Evolutionary conservation across 2,888 invertebrate genomes (phyloP).

Genomic region (Drosophila rellima): DNA sequence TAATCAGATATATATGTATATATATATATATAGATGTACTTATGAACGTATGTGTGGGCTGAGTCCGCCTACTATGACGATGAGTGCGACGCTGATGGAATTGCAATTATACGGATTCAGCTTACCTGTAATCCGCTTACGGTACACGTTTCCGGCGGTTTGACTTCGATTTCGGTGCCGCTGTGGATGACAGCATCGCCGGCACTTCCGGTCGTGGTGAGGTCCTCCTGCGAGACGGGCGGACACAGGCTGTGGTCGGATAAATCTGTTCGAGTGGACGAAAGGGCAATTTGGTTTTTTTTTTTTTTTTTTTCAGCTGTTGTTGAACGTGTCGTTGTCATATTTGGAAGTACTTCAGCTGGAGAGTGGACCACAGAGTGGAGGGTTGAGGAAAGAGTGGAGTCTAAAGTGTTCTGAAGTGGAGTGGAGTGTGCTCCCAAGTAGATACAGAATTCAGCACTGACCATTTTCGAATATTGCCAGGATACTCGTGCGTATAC

Average conservation of each 20-base stretch:
- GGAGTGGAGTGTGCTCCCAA: constrained; percentile 26
- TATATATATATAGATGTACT: constrained; percentile 1
- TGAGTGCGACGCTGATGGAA: constrained; percentile 70
- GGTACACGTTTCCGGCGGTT: constrained; percentile 86
- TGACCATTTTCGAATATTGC: constrained; percentile 29
- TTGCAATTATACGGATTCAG: constrained; percentile 78
- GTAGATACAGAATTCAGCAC: constrained; percentile 53
- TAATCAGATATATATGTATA: constrained; percentile 12
- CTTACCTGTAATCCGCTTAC: constrained; percentile 90
- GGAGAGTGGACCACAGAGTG: neutral
- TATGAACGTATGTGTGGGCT: constrained; percentile 27
- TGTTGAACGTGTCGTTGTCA: constrained; percentile 52
- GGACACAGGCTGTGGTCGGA: constrained; percentile 85
- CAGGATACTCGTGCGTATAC: constrained; percentile 46
- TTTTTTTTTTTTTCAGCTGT: neutral
- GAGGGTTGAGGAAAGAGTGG: constrained; percentile 15
- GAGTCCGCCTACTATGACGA: constrained; percentile 51
- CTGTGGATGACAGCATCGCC: constrained; percentile 84
- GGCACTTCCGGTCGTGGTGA: constrained; percentile 78
- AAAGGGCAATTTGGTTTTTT: constrained; percentile 53
- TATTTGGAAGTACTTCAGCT: constrained; percentile 47
- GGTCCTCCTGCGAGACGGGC: constrained; percentile 83
- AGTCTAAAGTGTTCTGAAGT: constrained; percentile 33
- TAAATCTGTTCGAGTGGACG: constrained; percentile 81
- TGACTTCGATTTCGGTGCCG: constrained; percentile 87